These are phyloP conservation scores for Papilio polytes DNA, from an alignment of 1,140 invertebrate species.

Conservation along the genomic window DNA sequence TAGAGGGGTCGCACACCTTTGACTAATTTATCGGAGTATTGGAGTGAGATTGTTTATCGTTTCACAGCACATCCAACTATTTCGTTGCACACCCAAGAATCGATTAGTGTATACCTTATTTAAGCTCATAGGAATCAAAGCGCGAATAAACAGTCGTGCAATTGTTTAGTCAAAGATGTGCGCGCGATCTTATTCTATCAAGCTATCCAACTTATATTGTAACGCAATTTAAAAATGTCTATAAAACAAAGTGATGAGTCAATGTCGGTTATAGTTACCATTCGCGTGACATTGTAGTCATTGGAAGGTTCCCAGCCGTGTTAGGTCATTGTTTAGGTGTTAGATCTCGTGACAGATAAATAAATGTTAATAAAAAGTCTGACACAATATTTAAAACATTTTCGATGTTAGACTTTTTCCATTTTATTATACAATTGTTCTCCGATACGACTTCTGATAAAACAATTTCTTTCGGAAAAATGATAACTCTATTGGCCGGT, in stretches of 20 bases:
- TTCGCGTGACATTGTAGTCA: not conserved
- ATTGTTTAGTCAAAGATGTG: too few species aligned
- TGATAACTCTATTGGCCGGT: constrained; percentile 79
- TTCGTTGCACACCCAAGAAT: too few species aligned
- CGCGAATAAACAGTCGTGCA: too few species aligned
- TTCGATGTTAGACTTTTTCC: not conserved
- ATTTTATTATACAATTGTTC: constrained; percentile 20
- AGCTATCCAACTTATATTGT: not conserved
- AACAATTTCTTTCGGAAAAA: constrained; percentile 58
- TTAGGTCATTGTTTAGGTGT: not conserved
- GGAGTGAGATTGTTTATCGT: too few species aligned
- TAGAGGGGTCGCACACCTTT: too few species aligned
- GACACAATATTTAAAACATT: not conserved
- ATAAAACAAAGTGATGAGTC: not conserved
- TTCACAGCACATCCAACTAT: too few species aligned
- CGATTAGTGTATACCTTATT: too few species aligned
- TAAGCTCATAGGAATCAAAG: too few species aligned
- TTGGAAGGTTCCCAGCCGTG: not conserved
- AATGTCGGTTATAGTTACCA: not conserved
- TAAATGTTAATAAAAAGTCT: not conserved
- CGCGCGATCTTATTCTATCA: too few species aligned
- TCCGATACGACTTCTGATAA: constrained; percentile 20
- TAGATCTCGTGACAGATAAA: not conserved
- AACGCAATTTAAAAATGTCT: not conserved
- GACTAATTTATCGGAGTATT: too few species aligned